Base-by-base conservation (phyloP, 2,113 vertebrate species). In the Climacteris rufus region DNA sequence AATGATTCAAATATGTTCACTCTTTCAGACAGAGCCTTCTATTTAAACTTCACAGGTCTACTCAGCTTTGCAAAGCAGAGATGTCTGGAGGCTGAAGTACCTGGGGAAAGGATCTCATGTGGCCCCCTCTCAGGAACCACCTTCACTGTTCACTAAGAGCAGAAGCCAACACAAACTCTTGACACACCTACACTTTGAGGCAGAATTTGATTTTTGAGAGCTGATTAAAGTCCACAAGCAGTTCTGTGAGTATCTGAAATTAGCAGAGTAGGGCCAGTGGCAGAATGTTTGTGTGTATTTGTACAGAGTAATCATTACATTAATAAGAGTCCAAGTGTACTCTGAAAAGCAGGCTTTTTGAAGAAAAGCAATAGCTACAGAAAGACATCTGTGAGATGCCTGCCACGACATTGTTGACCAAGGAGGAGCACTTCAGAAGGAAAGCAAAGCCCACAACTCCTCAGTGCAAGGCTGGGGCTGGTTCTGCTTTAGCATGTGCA, bases 51-150 rank as follows among this genome's bases (percentile, higher is more conserved):
- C 8, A 83, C 27, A 60, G 24, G 13, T 59, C 44, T 93, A 6
- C 39, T 79, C 42, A 25, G 50, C 81, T 61, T 74, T 68, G 74
- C 45, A 69, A 78, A 78, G 77, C 35, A 71, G 66, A 70, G 20
- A 6, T 30, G 27, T 47, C 61, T 83, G 37, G 15, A 72, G 33
- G 49, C 30, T 52, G 20, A 35, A 68, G 20, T 54, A 35, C 40
- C 0, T 52, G 18, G 5, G 24, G 12, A 82, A 50, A 82, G 13
- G 22, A 52, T 44, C 19, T 79, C 33, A 17, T 0, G 0, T 16
- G 11, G 37, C 10, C 37, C 19, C 24, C 37, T 39, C 24, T 49
- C 20, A 57, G 71, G 28, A 83, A 1, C 47, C 40, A 24, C 28
- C 52, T 52, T 11, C 28, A 49, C 66, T 42, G 4, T 27, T 77